A percentile compares a stretch with the other conserved stretches of the same genome.
Conservation (phyloP, 1,140 invertebrate genomes). For the Zaprionus capensis region DNA sequence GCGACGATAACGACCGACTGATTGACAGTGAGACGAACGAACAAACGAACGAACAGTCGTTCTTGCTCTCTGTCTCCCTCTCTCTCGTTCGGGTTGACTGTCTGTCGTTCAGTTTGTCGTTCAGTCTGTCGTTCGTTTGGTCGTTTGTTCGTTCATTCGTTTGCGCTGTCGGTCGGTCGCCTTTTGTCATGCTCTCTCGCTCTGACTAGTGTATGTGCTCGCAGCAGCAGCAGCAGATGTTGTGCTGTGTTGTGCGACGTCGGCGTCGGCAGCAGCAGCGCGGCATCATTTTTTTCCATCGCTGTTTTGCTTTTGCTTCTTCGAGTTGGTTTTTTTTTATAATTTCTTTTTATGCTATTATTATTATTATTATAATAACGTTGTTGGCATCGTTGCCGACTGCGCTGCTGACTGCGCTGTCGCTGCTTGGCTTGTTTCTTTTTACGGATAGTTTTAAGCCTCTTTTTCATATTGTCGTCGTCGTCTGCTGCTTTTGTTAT, state of each 20-base stretch:
- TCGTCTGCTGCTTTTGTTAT: slow-evolving; percentile 31
- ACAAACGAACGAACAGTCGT: slow-evolving; percentile 3
- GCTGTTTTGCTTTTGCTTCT: slow-evolving; percentile 51
- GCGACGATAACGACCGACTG: slow-evolving; percentile 35
- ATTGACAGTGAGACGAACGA: slow-evolving; percentile 1
- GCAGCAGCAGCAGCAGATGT: slow-evolving; percentile 32
- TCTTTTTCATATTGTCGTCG: slow-evolving; percentile 59
- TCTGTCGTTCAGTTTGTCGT: not conserved
- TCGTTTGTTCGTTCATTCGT: slow-evolving; percentile 24
- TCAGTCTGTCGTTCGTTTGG: slow-evolving; percentile 2
- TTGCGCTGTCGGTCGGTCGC: slow-evolving; percentile 4
- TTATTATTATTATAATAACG: slow-evolving; percentile 67
- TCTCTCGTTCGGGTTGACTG: not conserved
- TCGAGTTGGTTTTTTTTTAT: slow-evolving; percentile 40
- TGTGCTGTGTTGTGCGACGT: slow-evolving; percentile 7
- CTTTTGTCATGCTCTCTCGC: slow-evolving; percentile 1
- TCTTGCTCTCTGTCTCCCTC: not conserved
- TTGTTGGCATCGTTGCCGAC: slow-evolving; percentile 45
- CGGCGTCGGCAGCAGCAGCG: slow-evolving; percentile 11
- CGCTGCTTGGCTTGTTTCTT: slow-evolving; percentile 60
- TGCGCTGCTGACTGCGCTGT: slow-evolving; percentile 19
- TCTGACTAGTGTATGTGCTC: slow-evolving; percentile 23
- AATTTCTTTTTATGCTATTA: slow-evolving; percentile 63
- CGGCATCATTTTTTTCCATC: slow-evolving; percentile 43
- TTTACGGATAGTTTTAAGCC: slow-evolving; percentile 58